phyloP scores from a whole-genome alignment of 1,140 invertebrate species.

The Ladona fulva region DNA sequence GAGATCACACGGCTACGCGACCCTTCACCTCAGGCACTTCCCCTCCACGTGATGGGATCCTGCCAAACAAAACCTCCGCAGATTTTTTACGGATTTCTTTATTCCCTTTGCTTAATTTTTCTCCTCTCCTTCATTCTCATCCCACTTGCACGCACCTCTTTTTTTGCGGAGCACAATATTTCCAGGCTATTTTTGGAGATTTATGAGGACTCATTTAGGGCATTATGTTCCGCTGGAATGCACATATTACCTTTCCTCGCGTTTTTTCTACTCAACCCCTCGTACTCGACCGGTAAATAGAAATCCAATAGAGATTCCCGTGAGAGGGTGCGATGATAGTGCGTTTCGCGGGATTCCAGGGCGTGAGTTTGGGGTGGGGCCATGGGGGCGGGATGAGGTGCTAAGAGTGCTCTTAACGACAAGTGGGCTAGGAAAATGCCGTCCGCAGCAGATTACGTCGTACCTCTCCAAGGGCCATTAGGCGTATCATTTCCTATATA shows the following conservation, averaged over 20 bases:
- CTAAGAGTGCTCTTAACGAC: neutral
- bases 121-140: too few species aligned
- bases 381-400: slow-evolving; percentile 9
- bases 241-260: slow-evolving; percentile 22
- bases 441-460: neutral
- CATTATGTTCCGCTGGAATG: slow-evolving; percentile 24
- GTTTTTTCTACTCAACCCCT: slow-evolving; percentile 13
- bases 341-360: neutral
- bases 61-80: too few species aligned
- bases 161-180: slow-evolving; percentile 18
- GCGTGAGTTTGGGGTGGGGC: slow-evolving; percentile 19
- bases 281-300: slow-evolving; percentile 22
- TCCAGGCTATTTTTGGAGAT: slow-evolving; percentile 21
- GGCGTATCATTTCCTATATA: slow-evolving; percentile 18
- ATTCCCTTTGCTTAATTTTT: too few species aligned
- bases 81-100: too few species aligned
- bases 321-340: neutral
- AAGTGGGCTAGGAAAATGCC: neutral
- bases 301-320: neutral
- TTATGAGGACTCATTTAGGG: slow-evolving; percentile 22
- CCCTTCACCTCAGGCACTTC: too few species aligned
- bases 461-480: neutral
- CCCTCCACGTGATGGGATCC: too few species aligned
- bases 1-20: too few species aligned
- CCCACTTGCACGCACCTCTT: too few species aligned